These are phyloP conservation scores for Amphimallon solstitiale DNA, from an alignment of 2,888 invertebrate genomes.

Conservation along the genomic window DNA sequence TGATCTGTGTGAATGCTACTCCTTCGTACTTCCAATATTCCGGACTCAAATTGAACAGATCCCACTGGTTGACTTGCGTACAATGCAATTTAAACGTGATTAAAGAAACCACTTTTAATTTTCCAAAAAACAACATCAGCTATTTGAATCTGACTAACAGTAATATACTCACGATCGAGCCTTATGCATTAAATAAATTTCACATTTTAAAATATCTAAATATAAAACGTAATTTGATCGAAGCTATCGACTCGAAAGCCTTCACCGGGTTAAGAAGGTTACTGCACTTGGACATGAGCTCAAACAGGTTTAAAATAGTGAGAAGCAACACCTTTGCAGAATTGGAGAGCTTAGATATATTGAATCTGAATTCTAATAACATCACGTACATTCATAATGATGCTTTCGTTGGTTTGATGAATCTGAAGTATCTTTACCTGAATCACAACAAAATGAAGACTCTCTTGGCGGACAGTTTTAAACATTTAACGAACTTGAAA, in stretches of 20 bases:
- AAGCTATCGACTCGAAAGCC: conserved; percentile 57
- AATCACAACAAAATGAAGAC: conserved; percentile 60
- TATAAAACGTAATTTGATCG: conserved; percentile 58
- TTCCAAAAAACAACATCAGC: conserved; percentile 55
- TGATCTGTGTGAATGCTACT: conserved; percentile 57
- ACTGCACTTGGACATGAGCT: conserved; percentile 56
- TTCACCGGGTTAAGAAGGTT: conserved; percentile 58
- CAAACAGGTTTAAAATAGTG: conserved; percentile 55
- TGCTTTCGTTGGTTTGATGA: conserved; percentile 58
- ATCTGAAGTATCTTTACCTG: conserved; percentile 60
- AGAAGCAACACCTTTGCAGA: conserved; percentile 58
- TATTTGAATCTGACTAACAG: conserved; percentile 54
- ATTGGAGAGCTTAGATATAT: conserved; percentile 58
- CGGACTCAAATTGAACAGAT: conserved; percentile 52
- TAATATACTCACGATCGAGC: conserved; percentile 51
- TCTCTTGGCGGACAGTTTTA: conserved; percentile 58
- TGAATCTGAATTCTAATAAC: conserved; percentile 59
- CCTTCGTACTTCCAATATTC: conserved; percentile 55
- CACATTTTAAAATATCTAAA: conserved; percentile 57
- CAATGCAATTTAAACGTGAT: conserved; percentile 56
- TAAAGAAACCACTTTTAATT: conserved; percentile 56
- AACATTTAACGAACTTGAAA: conserved; percentile 57
- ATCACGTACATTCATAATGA: conserved; percentile 58
- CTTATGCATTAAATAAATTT: conserved; percentile 54
- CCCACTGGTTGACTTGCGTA: conserved; percentile 58